Percentiles rank a stretch among this genome's conserved stretches.
Conservation (phyloP, 2,797 vertebrate genomes). For the Anabacerthia variegaticeps region DNA sequence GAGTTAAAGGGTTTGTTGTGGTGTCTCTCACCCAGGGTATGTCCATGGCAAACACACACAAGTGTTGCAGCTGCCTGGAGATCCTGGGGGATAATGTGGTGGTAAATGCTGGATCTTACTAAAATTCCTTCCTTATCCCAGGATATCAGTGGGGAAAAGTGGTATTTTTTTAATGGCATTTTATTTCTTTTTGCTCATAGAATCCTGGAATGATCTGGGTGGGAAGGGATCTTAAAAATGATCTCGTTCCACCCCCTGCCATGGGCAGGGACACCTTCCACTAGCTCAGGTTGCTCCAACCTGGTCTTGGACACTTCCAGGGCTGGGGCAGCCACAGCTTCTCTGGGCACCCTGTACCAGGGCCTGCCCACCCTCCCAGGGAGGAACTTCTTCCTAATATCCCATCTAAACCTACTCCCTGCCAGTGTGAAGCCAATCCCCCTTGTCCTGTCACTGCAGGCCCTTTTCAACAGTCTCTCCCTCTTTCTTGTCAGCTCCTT, state of each 20-base stretch:
- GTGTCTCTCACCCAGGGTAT: background rate
- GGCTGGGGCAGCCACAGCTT: background rate
- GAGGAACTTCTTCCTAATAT: accelerated
- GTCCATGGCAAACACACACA: background rate
- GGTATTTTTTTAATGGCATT: background rate
- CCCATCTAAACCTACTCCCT: accelerated
- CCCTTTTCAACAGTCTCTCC: background rate
- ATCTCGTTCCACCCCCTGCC: accelerated
- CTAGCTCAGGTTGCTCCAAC: background rate
- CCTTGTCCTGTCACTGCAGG: background rate
- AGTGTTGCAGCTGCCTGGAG: background rate
- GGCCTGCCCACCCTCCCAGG: accelerated
- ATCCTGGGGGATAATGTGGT: background rate
- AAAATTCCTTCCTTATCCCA: background rate
- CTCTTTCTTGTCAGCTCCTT: background rate
- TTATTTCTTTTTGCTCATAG: background rate
- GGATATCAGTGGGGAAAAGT: background rate
- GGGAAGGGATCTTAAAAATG: background rate
- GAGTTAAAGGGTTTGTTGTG: background rate
- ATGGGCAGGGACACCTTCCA: background rate
- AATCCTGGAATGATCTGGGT: background rate
- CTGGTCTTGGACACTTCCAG: background rate
- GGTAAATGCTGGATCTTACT: background rate
- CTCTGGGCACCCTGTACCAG: background rate
- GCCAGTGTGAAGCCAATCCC: background rate